Evolutionary conservation across 2,797 vertebrate species (phyloP).

Genomic region (Hoplostethus atlanticus): DNA sequence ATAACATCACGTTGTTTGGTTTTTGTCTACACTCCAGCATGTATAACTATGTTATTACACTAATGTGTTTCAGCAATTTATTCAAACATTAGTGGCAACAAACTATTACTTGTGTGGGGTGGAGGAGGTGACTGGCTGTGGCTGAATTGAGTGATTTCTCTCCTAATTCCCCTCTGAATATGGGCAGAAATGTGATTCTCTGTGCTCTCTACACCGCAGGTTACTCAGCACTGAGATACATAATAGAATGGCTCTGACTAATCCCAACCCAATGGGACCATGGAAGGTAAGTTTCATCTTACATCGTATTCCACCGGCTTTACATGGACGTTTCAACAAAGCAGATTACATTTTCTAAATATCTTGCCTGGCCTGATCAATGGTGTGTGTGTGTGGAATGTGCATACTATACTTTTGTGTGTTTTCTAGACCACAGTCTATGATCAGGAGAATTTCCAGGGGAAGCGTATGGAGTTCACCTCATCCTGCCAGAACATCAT

Average conservation of each 20-base stretch:
- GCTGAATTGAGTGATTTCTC: not conserved
- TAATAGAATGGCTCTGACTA: constrained; percentile 94
- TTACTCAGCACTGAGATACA: constrained; percentile 70
- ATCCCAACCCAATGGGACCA: constrained; percentile 90
- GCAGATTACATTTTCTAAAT: constrained; percentile 18
- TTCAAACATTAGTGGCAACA: not conserved
- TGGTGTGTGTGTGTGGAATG: constrained; percentile 39
- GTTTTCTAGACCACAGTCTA: constrained; percentile 92
- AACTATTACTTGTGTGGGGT: not conserved
- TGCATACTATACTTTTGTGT: constrained; percentile 61
- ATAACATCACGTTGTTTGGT: not conserved
- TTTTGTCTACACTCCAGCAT: not conserved
- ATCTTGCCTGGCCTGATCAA: constrained; percentile 33
- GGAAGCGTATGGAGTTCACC: constrained; percentile 94
- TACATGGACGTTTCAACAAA: constrained; percentile 8
- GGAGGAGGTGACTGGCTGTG: not conserved
- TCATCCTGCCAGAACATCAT: constrained; percentile 93
- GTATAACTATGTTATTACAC: not conserved
- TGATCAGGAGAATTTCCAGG: constrained; percentile 97
- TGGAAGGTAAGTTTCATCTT: constrained; percentile 90
- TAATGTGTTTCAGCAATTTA: not conserved
- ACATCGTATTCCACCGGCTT: not conserved
- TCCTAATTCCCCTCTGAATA: not conserved
- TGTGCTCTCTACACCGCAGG: constrained; percentile 59
- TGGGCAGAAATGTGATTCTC: constrained; percentile 15